Evolutionary conservation across 2,113 vertebrate species (phyloP), one percentile per base, ranked within the genome.

Genomic region (Aythya baeri): DNA sequence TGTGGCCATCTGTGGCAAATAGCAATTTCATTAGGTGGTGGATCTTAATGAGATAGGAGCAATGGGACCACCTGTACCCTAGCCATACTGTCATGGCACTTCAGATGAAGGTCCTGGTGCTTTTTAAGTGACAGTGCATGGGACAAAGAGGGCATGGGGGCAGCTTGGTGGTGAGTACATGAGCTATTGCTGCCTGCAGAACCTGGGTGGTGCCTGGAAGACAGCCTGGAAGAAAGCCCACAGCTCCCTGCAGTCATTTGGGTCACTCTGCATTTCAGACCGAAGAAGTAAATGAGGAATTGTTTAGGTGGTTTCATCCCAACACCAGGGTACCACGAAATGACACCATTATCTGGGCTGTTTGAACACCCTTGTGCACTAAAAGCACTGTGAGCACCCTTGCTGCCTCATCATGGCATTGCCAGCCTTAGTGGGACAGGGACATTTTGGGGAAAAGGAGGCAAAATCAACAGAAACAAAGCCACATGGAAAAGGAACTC

Each of bases 331-430:
- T 7, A 26, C 22, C 72, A 41, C 0, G 1, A 77, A 74, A 66
- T 43, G 41, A 13, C 1, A 0, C 31, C 32, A 17, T 4, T 57
- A 2, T 68, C 38, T 0, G 0, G 32, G n/a, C 26, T 0, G 1
- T 43, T 59, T 29, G 38, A 29, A 27, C 26, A 65, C 62, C 21
- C n/a, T 44, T 50, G 16, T 25, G 75, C 34, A n/a, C 75, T 50
- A 20, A 29, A 20, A 62, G 58, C 9, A 22, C n/a, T 62, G 58
- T 31, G 44, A 78, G 17, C 17, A 17, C 26, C 41, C 26, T 57
- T 63, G 36, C 16, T 41, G 22, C 9, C 34, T 26, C 4, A 44
- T 57, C 34, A 17, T 0, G 3, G 29, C 72, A 83, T n/a, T 3
- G 0, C 18, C n/a, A 8, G 17, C 27, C 14, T 4, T 0, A 0